Evolutionary conservation across 2,888 invertebrate genomes (phyloP).

Genomic region (Tigriopus californicus): DNA sequence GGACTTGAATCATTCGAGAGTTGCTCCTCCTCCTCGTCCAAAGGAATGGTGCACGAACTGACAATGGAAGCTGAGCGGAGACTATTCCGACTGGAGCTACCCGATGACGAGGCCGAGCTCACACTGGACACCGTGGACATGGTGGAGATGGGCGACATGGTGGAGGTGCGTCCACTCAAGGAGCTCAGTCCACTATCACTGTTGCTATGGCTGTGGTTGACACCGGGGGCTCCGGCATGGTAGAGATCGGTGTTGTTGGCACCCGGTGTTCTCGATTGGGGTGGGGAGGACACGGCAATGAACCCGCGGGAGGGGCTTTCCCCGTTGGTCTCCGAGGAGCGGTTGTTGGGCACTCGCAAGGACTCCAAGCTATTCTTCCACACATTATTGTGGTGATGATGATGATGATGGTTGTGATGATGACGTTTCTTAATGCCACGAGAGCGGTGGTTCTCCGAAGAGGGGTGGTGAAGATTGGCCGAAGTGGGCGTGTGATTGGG

Average conservation of each 20-base stretch:
- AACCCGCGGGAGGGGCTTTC: neutral
- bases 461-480: neutral
- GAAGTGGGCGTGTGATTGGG: neutral
- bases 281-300: neutral
- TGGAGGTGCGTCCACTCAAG: neutral
- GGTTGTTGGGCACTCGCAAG: neutral
- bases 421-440: neutral
- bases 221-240: neutral
- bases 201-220: constrained; percentile 6
- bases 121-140: neutral
- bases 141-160: constrained; percentile 5
- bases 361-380: constrained; percentile 7
- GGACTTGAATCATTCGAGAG: neutral
- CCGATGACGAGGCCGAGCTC: neutral
- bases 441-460: neutral
- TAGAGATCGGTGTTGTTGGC: neutral
- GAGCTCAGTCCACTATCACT: neutral
- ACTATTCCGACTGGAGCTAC: neutral
- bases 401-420: too few species aligned
- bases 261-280: neutral
- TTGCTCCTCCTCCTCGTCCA: constrained; percentile 2
- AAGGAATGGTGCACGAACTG: neutral
- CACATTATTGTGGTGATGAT: too few species aligned
- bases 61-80: constrained; percentile 1
- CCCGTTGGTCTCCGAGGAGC: neutral